These are phyloP conservation scores for Muscina levida DNA, from an alignment of 2,888 invertebrate species.

Conservation along the genomic window DNA sequence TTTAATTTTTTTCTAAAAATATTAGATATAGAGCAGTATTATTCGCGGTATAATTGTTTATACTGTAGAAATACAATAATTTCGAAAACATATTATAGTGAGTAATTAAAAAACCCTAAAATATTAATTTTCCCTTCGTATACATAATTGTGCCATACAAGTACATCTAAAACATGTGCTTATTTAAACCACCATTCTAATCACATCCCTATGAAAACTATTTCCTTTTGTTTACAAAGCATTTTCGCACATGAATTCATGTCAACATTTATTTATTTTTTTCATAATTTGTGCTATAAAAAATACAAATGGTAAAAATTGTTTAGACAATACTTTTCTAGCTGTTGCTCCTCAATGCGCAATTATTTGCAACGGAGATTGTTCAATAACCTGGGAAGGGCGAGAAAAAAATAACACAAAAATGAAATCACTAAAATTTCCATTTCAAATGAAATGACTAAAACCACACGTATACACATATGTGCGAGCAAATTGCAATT, in stretches of 20 bases:
- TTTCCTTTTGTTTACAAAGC: neutral
- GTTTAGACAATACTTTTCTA: slow-evolving; percentile 3
- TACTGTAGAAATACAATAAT: too few relatives aligned
- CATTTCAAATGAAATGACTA: slow-evolving; percentile 13
- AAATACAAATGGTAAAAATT: neutral
- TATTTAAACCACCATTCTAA: neutral
- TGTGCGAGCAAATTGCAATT: neutral
- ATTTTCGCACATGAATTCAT: slow-evolving; percentile 52
- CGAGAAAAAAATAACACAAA: too few relatives aligned
- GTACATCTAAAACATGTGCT: too few relatives aligned
- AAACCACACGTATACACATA: slow-evolving; percentile 29
- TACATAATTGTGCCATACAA: too few relatives aligned
- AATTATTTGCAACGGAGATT: slow-evolving; percentile 27
- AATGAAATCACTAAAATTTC: neutral
- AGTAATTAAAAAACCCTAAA: too few relatives aligned
- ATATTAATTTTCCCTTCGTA: too few relatives aligned
- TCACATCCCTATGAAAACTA: neutral
- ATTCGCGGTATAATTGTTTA: too few relatives aligned
- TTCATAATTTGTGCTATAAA: slow-evolving; percentile 49
- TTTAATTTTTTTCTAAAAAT: too few relatives aligned
- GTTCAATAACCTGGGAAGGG: too few relatives aligned
- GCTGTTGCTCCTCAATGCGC: neutral
- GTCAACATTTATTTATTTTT: slow-evolving; percentile 52
- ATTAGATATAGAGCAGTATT: too few relatives aligned
- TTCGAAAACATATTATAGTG: too few relatives aligned